phyloP scores from a whole-genome alignment of 2,888 invertebrate species.

The Heteromyza rotundicornis region DNA sequence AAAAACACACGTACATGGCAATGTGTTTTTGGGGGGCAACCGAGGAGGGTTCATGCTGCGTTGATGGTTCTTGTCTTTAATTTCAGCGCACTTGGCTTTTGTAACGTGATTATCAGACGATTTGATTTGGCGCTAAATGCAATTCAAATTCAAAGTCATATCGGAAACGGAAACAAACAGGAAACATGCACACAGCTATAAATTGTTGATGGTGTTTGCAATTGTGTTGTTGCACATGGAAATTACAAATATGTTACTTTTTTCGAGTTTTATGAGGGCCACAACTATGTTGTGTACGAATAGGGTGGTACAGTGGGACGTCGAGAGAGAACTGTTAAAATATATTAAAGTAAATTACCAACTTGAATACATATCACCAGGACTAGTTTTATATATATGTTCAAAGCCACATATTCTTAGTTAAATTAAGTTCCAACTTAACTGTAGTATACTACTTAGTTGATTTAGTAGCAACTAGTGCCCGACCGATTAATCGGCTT shows the following conservation, averaged over 20 bases:
- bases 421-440: no score
- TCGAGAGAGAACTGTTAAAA: no score
- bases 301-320: constrained; percentile 12
- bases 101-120: constrained; percentile 63
- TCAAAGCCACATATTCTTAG: no score
- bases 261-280: background rate
- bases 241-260: constrained; percentile 22
- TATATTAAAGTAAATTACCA: no score
- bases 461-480: no score
- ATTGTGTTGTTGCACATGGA: background rate
- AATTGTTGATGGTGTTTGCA: constrained; percentile 4
- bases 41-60: constrained; percentile 36
- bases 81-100: constrained; percentile 60
- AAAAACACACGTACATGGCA: background rate
- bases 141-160: constrained; percentile 53
- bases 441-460: no score
- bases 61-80: constrained; percentile 50
- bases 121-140: constrained; percentile 62
- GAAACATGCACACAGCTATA: constrained; percentile 13
- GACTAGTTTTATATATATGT: no score
- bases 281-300: constrained; percentile 7
- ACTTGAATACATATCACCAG: no score
- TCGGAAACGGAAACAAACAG: constrained; percentile 37
- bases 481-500: no score
- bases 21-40: background rate